phyloP scores from a whole-genome alignment of 2,888 invertebrate genomes.

The Polia nebulosa region DNA sequence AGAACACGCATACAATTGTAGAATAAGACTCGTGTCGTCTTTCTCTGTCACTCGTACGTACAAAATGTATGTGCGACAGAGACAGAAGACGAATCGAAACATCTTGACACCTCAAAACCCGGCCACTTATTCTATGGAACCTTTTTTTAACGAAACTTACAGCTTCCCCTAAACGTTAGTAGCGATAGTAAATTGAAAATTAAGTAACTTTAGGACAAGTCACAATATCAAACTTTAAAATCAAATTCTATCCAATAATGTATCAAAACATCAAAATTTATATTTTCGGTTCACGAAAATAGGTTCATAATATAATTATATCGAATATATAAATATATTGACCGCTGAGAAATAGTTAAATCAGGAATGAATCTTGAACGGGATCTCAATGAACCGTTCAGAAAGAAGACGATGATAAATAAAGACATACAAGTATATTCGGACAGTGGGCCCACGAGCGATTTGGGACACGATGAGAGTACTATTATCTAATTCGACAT shows the following conservation, averaged over 20 bases:
- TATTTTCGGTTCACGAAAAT: constrained; percentile 61
- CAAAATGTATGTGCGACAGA: constrained; percentile 35
- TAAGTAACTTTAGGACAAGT: constrained; percentile 80
- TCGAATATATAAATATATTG: constrained; percentile 55
- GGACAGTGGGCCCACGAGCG: constrained; percentile 51
- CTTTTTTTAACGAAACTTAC: constrained; percentile 67
- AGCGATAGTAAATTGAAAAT: constrained; percentile 79
- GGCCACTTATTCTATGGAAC: constrained; percentile 64
- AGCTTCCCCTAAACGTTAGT: constrained; percentile 77
- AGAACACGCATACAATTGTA: constrained; percentile 44
- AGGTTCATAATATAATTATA: constrained; percentile 72
- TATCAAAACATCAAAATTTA: constrained; percentile 78
- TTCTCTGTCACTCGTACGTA: constrained; percentile 36
- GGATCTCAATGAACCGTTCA: constrained; percentile 67
- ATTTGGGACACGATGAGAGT: constrained; percentile 43
- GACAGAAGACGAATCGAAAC: constrained; percentile 33
- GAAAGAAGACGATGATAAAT: constrained; percentile 58
- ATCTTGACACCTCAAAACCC: constrained; percentile 46
- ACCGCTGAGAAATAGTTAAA: constrained; percentile 58
- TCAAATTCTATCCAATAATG: constrained; percentile 71
- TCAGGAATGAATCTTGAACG: constrained; percentile 59
- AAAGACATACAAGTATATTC: constrained; percentile 26
- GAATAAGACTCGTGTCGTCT: constrained; percentile 34
- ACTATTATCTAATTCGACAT: constrained; percentile 52
- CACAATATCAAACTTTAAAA: constrained; percentile 85